Base-by-base conservation (phyloP, 2,888 invertebrate genomes). In the Tiphia femorata region DNA sequence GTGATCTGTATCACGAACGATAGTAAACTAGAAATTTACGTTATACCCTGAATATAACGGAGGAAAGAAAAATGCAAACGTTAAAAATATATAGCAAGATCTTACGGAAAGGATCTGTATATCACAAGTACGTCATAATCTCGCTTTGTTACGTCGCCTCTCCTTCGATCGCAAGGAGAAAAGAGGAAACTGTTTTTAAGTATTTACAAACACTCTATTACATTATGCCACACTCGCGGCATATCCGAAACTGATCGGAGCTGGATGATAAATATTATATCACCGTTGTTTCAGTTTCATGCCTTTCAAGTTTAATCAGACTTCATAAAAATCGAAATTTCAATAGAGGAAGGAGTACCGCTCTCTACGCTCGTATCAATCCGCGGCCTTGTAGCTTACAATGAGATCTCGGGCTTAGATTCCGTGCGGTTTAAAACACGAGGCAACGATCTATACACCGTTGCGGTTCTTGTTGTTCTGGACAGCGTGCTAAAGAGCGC, bases 251-350 rank as follows among this genome's bases (percentile, higher is more conserved):
- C 8, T 44, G 14, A 40, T 30, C 17, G 29, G 17, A 30, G 29
- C 20, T 14, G 27, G 29, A 29, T 44, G 29, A n/a, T 44, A 6
- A 44, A 25, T 20, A 14, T 3, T 40, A 14, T 17, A 17, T 25
- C 27, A 30, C 33, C 23, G 6, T 47, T 41, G 41, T 61, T 70
- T 67, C 67, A 61, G 70, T 70, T 70, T 70, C 70, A 70, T 70
- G 65, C 67, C 70, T 67, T 67, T 60, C 64, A 55, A 41, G 33
- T 47, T 25, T 47, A 47, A 57, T 58, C 64, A 44, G 58, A 64
- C 54, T 50, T 55, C 44, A 25, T 57, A 42, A 50, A 41, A 51
- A 53, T 56, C 44, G 51, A 38, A 55, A 51, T 46, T 47, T 61
- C 63, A 49, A 51, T 54, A 61, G 21, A n/a, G n/a, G n/a, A 64